Conservation (phyloP, 2,797 vertebrate species). For the Acanthornis magna region DNA sequence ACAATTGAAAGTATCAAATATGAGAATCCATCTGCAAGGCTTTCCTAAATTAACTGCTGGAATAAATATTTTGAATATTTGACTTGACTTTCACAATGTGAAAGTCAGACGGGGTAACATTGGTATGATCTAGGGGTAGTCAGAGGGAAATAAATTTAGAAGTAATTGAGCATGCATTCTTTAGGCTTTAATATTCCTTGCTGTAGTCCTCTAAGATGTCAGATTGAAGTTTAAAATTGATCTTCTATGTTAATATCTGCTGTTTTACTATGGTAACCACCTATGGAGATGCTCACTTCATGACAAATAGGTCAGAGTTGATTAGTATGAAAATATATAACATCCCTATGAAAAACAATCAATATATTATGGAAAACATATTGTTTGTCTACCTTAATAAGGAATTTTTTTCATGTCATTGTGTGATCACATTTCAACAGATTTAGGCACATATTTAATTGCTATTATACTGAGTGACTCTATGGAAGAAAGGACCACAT, state of each 20-base stretch:
- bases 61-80: neutral
- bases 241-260: neutral
- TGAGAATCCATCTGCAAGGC: neutral
- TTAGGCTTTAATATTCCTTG: neutral
- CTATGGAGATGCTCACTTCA: neutral
- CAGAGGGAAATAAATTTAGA: neutral
- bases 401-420: neutral
- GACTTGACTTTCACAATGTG: neutral
- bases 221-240: neutral
- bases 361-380: neutral
- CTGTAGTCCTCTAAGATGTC: neutral
- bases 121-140: neutral
- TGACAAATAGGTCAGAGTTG: neutral
- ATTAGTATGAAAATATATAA: neutral
- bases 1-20: neutral
- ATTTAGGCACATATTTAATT: neutral
- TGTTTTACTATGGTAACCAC: neutral
- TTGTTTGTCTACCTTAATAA: neutral
- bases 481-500: neutral
- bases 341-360: neutral
- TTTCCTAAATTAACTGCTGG: neutral
- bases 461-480: neutral
- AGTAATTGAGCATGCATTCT: neutral
- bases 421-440: neutral
- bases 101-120: neutral